Conservation (phyloP, 2,797 vertebrate genomes). For the Tamandua tetradactyla region DNA sequence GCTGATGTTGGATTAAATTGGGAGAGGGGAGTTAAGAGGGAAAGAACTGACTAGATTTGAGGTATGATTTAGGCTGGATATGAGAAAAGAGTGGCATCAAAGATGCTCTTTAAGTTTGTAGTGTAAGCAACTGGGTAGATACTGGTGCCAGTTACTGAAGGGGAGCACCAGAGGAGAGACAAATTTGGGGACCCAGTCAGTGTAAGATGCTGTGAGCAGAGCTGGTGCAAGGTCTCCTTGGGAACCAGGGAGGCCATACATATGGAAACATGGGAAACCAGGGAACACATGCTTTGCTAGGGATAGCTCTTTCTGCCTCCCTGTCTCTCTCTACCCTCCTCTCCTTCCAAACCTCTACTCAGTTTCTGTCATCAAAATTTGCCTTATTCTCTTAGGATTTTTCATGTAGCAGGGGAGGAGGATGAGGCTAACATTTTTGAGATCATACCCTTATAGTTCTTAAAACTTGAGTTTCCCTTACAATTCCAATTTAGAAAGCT, state of each 20-base stretch:
- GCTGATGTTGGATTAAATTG: neutral
- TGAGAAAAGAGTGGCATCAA: neutral
- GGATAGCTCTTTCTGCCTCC: neutral
- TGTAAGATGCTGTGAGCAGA: neutral
- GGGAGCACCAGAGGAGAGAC: neutral
- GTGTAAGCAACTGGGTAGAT: neutral
- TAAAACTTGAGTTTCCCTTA: neutral
- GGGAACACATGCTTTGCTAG: neutral
- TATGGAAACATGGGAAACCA: neutral
- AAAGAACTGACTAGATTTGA: neutral
- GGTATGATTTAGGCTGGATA: neutral
- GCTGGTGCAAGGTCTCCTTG: neutral
- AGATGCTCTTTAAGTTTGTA: neutral
- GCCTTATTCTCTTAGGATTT: slow-evolving; percentile 30
- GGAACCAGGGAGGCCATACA: neutral
- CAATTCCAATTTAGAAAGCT: neutral
- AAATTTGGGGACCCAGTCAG: neutral
- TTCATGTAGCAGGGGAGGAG: neutral
- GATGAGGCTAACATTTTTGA: neutral
- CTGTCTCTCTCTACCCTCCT: neutral
- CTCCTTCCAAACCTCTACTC: neutral
- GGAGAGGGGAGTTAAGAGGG: neutral
- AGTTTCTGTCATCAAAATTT: neutral
- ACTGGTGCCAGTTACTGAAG: neutral
- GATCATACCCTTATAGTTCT: neutral